Evolutionary conservation across 2,113 vertebrate species (phyloP).

Genomic region (Melanostigma gelatinosum): DNA sequence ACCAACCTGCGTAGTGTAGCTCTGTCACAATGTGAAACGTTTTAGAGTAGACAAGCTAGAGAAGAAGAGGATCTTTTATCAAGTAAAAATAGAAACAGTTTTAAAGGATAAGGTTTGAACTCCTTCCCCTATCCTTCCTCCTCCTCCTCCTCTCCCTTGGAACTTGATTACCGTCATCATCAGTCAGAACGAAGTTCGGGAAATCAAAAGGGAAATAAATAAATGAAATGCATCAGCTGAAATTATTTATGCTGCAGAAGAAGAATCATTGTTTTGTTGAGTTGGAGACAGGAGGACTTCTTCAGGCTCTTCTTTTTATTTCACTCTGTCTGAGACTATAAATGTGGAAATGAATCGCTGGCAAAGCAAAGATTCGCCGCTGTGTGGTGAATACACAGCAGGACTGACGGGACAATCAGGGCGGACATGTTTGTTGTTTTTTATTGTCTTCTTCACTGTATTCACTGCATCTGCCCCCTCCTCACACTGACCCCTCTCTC

Average conservation of each 20-base stretch:
- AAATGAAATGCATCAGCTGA: constrained; percentile 27
- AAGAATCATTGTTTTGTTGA: background rate
- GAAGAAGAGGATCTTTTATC: constrained; percentile 49
- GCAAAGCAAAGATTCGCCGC: background rate
- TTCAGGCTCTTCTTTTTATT: constrained; percentile 1
- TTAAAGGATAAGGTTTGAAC: constrained; percentile 19
- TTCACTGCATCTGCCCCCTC: constrained; percentile 32
- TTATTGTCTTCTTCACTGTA: constrained; percentile 52
- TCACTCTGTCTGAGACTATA: background rate
- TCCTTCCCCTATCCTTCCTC: background rate
- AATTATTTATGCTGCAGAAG: constrained; percentile 16
- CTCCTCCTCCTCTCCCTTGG: background rate
- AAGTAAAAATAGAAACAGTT: constrained; percentile 61
- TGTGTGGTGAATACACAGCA: constrained; percentile 1
- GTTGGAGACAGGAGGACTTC: constrained; percentile 1
- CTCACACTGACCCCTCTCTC: background rate
- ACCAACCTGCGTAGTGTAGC: constrained; percentile 34
- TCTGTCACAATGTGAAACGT: constrained; percentile 34
- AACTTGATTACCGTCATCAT: constrained; percentile 36
- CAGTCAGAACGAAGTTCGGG: constrained; percentile 34
- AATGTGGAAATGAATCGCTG: constrained; percentile 12
- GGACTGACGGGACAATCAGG: constrained; percentile 34
- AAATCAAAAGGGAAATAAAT: constrained; percentile 22
- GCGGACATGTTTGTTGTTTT: constrained; percentile 26
- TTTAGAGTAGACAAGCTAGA: constrained; percentile 44